A percentile compares a stretch with the other conserved stretches of the same genome.
phyloP scores from a whole-genome alignment of 1,140 invertebrate species.

The honey bee (Apis mellifera) region DNA sequence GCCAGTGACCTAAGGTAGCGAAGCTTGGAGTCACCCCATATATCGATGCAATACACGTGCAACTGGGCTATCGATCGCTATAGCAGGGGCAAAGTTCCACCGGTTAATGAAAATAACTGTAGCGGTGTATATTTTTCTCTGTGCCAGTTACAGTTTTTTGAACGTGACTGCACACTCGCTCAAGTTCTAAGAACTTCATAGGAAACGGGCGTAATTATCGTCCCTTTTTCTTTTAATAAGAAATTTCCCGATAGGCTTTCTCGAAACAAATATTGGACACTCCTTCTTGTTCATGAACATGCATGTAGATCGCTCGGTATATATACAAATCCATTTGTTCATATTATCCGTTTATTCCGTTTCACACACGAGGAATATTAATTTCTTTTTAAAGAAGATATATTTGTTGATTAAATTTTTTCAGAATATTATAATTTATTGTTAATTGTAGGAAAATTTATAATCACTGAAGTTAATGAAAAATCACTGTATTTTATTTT shows the following conservation, averaged over 20 bases:
- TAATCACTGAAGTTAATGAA: too few relatives aligned
- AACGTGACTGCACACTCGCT: constrained; percentile 50
- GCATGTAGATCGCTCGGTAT: background rate
- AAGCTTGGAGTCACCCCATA: constrained; percentile 63
- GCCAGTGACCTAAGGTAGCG: constrained; percentile 73
- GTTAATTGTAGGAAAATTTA: too few relatives aligned
- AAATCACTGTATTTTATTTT: too few relatives aligned
- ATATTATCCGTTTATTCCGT: background rate
- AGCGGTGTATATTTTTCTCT: constrained; percentile 49
- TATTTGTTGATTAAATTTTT: background rate
- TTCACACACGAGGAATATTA: background rate
- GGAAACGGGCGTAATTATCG: constrained; percentile 21
- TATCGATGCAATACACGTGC: constrained; percentile 77
- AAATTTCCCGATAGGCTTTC: background rate
- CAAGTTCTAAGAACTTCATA: constrained; percentile 46
- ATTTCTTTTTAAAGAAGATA: too few relatives aligned
- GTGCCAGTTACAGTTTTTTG: constrained; percentile 62
- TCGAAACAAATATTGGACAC: background rate
- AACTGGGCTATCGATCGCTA: constrained; percentile 79
- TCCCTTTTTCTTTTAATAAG: constrained; percentile 4
- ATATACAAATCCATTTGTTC: background rate
- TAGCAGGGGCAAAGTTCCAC: constrained; percentile 72
- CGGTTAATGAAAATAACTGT: constrained; percentile 78
- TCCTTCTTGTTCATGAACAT: background rate
- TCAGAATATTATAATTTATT: too few relatives aligned